These are phyloP conservation scores for Himalopsyche kuldschensis DNA, from an alignment of 2,888 invertebrate species.

Conservation along the genomic window DNA sequence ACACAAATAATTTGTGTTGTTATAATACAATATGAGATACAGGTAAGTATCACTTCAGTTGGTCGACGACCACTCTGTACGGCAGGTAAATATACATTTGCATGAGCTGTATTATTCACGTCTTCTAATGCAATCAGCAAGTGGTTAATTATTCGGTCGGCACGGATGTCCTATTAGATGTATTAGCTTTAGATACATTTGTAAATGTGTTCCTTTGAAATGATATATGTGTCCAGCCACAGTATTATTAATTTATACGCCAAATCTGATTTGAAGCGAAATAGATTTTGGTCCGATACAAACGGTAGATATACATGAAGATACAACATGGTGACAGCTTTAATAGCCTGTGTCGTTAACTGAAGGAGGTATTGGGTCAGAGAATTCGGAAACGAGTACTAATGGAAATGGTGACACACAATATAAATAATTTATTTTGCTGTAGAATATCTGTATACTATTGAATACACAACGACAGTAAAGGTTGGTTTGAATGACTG, in stretches of 20 bases:
- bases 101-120: background rate
- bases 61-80: background rate
- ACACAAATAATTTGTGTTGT: too few species aligned
- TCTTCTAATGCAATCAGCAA: background rate
- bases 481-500: too few species aligned
- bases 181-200: background rate
- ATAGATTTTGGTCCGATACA: background rate
- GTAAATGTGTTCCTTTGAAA: background rate
- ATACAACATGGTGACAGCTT: background rate
- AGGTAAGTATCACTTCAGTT: background rate
- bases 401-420: too few species aligned
- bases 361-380: too few species aligned
- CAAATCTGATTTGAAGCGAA: background rate
- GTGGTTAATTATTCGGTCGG: background rate
- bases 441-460: too few species aligned
- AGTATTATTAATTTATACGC: background rate
- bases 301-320: background rate
- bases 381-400: too few species aligned
- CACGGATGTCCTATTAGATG: background rate
- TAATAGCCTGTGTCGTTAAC: background rate
- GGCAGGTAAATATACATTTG: background rate
- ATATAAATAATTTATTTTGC: too few species aligned
- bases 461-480: too few species aligned
- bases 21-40: too few species aligned
- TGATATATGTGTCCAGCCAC: background rate